Evolutionary conservation across 1,140 invertebrate species (phyloP).

Genomic region (Ceratina japonica): DNA sequence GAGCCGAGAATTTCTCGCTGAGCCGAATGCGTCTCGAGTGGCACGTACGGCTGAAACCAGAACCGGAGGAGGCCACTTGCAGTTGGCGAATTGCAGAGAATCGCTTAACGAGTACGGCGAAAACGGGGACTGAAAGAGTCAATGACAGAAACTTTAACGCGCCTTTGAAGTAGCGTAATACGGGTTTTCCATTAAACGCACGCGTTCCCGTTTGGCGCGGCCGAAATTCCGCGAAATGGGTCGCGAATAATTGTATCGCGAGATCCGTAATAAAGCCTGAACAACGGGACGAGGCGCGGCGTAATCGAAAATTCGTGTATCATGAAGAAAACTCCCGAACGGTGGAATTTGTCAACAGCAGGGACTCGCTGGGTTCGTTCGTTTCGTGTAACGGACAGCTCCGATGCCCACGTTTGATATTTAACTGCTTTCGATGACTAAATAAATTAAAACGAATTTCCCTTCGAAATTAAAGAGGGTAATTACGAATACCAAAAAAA

Average conservation of each 20-base stretch:
- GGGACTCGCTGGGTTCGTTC: background rate
- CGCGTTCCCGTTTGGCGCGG: background rate
- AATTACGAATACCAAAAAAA: too few relatives aligned
- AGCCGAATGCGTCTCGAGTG: background rate
- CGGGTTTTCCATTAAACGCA: slow-evolving; percentile 44
- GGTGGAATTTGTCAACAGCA: background rate
- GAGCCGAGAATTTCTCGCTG: background rate
- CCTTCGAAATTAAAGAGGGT: background rate
- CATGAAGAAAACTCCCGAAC: slow-evolving; percentile 14
- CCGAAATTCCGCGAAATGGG: slow-evolving; percentile 40
- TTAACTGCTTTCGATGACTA: background rate
- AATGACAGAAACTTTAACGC: slow-evolving; percentile 44
- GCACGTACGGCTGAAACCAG: background rate
- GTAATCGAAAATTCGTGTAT: slow-evolving; percentile 39
- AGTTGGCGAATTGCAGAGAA: slow-evolving; percentile 1
- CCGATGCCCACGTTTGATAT: too few relatives aligned
- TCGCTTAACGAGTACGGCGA: slow-evolving; percentile 4
- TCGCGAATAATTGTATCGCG: slow-evolving; percentile 43
- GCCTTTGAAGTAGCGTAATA: slow-evolving; percentile 38
- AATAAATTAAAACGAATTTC: background rate
- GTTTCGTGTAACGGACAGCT: background rate
- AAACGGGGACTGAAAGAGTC: slow-evolving; percentile 36
- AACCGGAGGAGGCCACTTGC: slow-evolving; percentile 6
- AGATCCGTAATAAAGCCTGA: slow-evolving; percentile 28
- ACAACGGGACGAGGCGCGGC: background rate